phyloP scores from a whole-genome alignment of 2,797 vertebrate species.

The Oreonectes daqikongensis region DNA sequence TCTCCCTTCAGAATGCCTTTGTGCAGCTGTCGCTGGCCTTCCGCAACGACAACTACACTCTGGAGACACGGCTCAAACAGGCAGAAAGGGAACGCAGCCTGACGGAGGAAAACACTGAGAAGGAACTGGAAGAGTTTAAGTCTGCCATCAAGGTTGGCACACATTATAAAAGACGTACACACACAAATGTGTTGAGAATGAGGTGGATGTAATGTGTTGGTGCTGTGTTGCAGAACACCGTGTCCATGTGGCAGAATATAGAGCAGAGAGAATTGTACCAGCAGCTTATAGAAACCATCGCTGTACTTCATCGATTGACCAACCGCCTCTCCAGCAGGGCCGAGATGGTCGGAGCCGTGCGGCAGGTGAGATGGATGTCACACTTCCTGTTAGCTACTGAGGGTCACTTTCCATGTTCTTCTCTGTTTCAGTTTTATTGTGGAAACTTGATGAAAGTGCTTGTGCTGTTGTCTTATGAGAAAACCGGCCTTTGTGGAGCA shows the following conservation, averaged over 20 bases:
- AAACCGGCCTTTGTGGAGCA: constrained; percentile 6
- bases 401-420: background rate
- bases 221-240: constrained; percentile 78
- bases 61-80: constrained; percentile 92
- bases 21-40: constrained; percentile 96
- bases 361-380: constrained; percentile 82
- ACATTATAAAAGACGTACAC: constrained; percentile 10
- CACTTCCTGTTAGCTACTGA: background rate
- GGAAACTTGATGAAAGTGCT: constrained; percentile 15
- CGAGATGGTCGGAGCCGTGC: constrained; percentile 92
- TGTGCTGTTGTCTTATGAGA: constrained; percentile 19
- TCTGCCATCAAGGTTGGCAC: constrained; percentile 84
- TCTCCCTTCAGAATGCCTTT: constrained; percentile 88
- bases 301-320: constrained; percentile 87
- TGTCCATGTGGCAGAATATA: constrained; percentile 87
- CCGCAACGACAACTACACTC: constrained; percentile 97
- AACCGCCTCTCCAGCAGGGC: constrained; percentile 91
- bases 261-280: constrained; percentile 94
- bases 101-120: constrained; percentile 94
- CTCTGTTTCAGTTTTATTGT: background rate
- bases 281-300: constrained; percentile 87
- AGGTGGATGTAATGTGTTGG: constrained; percentile 22
- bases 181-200: constrained; percentile 21
- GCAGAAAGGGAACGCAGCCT: constrained; percentile 93
- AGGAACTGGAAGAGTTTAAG: constrained; percentile 96